Percentiles rank a stretch among this genome's conserved stretches.
Conservation (phyloP, 2,113 vertebrate species). For the Myotis davidii region DNA sequence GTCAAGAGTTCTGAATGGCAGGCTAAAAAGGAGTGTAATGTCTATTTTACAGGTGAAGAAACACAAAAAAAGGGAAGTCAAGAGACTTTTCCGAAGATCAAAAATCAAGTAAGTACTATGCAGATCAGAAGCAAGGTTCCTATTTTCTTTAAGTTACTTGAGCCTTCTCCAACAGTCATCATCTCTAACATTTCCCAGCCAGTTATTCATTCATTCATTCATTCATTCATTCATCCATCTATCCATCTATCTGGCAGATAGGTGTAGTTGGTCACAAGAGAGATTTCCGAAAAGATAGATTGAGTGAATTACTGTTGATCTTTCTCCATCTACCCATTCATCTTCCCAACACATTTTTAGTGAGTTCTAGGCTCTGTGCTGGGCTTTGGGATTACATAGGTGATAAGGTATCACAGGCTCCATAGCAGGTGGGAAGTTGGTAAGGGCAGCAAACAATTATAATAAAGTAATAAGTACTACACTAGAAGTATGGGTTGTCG, state of each 20-base stretch:
- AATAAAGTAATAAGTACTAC: background rate
- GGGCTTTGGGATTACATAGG: background rate
- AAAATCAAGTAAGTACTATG: slow-evolving; percentile 70
- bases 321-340: background rate
- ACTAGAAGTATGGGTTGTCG: background rate
- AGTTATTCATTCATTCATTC: background rate
- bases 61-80: slow-evolving; percentile 54
- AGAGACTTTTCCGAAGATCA: slow-evolving; percentile 23
- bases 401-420: background rate
- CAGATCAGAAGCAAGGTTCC: background rate
- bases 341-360: slow-evolving; percentile 34
- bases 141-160: background rate
- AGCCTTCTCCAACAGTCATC: background rate
- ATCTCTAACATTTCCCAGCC: background rate
- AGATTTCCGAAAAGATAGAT: background rate
- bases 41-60: slow-evolving; percentile 74
- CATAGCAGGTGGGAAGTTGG: background rate
- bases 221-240: background rate
- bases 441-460: slow-evolving; percentile 21
- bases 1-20: slow-evolving; percentile 30
- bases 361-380: background rate
- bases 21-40: slow-evolving; percentile 18
- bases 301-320: background rate
- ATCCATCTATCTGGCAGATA: background rate
- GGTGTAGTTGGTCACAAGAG: background rate